phyloP scores from a whole-genome alignment of 2,888 invertebrate genomes.

The Encarsia formosa region DNA sequence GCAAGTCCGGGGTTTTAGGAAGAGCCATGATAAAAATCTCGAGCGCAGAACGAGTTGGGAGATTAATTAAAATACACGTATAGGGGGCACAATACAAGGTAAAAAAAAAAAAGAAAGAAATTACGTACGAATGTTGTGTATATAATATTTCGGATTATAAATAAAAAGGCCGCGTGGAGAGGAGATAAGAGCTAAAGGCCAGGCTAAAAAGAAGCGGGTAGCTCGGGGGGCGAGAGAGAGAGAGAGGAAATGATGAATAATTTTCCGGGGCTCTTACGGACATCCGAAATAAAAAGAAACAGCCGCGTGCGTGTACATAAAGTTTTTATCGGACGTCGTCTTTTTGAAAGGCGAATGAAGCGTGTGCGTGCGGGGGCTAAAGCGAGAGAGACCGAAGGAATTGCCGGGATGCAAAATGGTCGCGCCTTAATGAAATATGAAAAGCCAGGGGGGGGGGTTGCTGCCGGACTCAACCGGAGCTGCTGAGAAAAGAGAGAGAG shows the following conservation, averaged over 20 bases:
- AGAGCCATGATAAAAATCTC: no score
- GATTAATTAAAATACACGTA: not conserved
- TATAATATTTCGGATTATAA: conserved; percentile 15
- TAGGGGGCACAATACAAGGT: not conserved
- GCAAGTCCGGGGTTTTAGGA: no score
- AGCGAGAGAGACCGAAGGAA: conserved; percentile 25
- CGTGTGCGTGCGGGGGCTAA: conserved; percentile 6
- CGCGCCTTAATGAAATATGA: conserved; percentile 44
- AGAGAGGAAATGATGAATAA: conserved; percentile 25
- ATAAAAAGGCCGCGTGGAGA: conserved; percentile 14
- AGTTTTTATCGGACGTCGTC: conserved; percentile 29
- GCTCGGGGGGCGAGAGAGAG: not conserved
- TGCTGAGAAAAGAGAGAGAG: conserved; percentile 27
- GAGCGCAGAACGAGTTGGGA: no score
- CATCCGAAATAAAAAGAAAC: conserved; percentile 20
- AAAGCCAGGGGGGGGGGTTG: conserved; percentile 30
- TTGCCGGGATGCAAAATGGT: conserved; percentile 34
- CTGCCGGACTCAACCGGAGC: conserved; percentile 22
- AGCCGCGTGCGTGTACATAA: conserved; percentile 18
- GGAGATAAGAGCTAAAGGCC: not conserved
- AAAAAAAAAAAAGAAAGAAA: not conserved
- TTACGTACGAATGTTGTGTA: no score
- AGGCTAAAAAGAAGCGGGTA: conserved; percentile 1
- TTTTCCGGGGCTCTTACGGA: conserved; percentile 22
- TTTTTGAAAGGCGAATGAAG: conserved; percentile 27